Conservation (phyloP, 2,797 vertebrate genomes). For the Urophycis tenuis region DNA sequence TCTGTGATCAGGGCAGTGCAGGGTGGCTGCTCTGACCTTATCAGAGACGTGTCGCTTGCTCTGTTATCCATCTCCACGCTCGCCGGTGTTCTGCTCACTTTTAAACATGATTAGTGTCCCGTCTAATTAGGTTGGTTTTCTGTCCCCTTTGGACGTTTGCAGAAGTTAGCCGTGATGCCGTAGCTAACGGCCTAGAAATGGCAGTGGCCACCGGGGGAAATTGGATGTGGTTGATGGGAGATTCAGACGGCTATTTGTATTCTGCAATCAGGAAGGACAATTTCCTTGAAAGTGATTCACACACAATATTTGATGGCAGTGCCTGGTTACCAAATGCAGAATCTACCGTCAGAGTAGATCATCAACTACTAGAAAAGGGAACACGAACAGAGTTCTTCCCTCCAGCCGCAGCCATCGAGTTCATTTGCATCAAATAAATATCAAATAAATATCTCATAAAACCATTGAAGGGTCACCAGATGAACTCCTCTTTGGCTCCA, state of each 20-base stretch:
- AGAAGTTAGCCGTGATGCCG: not conserved
- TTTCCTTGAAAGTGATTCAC: not conserved
- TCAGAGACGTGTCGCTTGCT: not conserved
- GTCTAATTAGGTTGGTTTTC: not conserved
- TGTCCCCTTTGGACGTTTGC: not conserved
- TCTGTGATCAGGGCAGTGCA: not conserved
- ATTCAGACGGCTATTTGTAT: not conserved
- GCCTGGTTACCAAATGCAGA: not conserved
- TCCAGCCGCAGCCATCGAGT: too few species aligned
- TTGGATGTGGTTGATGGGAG: not conserved
- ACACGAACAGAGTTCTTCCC: too few species aligned
- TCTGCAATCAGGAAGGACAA: not conserved
- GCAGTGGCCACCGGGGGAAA: not conserved
- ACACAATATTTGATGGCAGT: not conserved
- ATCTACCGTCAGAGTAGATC: too few species aligned
- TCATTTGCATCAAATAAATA: too few species aligned
- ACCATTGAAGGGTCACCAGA: too few species aligned
- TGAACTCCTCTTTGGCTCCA: too few species aligned
- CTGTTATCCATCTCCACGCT: not conserved
- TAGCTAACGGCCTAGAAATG: not conserved
- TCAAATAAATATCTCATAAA: too few species aligned
- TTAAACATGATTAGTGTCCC: not conserved
- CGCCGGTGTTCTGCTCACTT: not conserved
- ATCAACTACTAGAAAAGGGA: too few species aligned
- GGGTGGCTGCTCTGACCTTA: not conserved